These are phyloP conservation scores for Pogonophryne albipinna DNA, from an alignment of 2,797 vertebrate genomes.

Conservation along the genomic window DNA sequence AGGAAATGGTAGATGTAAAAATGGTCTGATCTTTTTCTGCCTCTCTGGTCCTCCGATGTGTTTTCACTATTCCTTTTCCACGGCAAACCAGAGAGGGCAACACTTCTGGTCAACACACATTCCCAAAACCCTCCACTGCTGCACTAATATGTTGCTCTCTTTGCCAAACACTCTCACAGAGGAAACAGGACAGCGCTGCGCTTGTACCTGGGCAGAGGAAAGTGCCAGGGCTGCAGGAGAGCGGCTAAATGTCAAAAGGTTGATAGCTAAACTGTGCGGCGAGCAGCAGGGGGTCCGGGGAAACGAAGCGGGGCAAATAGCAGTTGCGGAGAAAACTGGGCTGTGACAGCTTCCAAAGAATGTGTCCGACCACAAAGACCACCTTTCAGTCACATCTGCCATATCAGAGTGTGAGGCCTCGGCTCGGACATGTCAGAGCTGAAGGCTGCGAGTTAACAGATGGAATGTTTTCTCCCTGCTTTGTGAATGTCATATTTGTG, in stretches of 20 bases:
- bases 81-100: too few relatives aligned
- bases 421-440: constrained; percentile 4
- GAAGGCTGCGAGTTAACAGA: constrained; percentile 27
- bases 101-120: too few relatives aligned
- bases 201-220: constrained; percentile 24
- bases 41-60: too few relatives aligned
- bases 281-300: constrained; percentile 42
- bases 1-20: too few relatives aligned
- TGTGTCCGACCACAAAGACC: constrained; percentile 61
- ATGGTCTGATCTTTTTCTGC: too few relatives aligned
- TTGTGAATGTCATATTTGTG: constrained; percentile 58
- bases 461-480: constrained; percentile 55
- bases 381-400: constrained; percentile 63
- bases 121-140: background rate
- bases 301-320: constrained; percentile 70
- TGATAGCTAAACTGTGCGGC: constrained; percentile 65
- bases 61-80: too few relatives aligned
- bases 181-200: constrained; percentile 14
- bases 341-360: constrained; percentile 70
- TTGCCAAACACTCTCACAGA: constrained; percentile 27
- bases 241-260: constrained; percentile 75
- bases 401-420: constrained; percentile 17
- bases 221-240: constrained; percentile 45
- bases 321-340: constrained; percentile 66
- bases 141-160: constrained; percentile 3